Base-by-base conservation (phyloP, 2,797 vertebrate genomes). In the Sebastes diaconus region DNA sequence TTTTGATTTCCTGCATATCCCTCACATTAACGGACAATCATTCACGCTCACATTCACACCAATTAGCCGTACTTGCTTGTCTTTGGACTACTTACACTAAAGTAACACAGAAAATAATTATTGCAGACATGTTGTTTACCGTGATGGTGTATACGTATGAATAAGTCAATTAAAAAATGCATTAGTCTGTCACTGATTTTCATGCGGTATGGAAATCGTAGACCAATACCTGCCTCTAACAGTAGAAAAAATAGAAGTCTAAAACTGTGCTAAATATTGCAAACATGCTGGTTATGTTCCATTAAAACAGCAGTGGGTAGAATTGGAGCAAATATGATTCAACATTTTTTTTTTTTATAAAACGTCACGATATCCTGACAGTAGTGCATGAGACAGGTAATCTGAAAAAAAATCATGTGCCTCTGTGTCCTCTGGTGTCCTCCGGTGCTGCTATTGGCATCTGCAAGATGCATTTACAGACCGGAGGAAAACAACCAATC, bases 121-220 rank as follows among this genome's bases (percentile, higher is more conserved):
- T 30, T 52, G 20, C 55, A 36, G 61, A 67, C 42, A 13, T 61
- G 29, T 12, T n/a, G 9, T 12, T 61, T 32, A 12, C 29, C 1
- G 10, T n/a, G 29, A 27, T 16, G 7, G 3, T 24, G 2, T 16
- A 27, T 16, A 58, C 14, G 6, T 42, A 16, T 42, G 0, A 0
- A 46, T 0, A 50, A 50, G 16, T 50, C 42, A 50, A 18, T 50
- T 50, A 20, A 50, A 16, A 46, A 18, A 50, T 50, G 42, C 42
- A 50, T 20, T 50, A 20, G 42, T 50, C 16, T 50, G n/a, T 24
- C 1, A 58, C 4, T 20, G 6, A 39, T 42, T 59, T 27, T 14
- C 8, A 55, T 27, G 6, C 4, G 2, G 1, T 39, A 39, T 58
- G 7, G 27, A 50, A 67, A 67, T 68, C 4, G 3, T 32, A 32